phyloP scores from a whole-genome alignment of 2,113 vertebrate genomes.

The Cyanoramphus novaezelandiae region DNA sequence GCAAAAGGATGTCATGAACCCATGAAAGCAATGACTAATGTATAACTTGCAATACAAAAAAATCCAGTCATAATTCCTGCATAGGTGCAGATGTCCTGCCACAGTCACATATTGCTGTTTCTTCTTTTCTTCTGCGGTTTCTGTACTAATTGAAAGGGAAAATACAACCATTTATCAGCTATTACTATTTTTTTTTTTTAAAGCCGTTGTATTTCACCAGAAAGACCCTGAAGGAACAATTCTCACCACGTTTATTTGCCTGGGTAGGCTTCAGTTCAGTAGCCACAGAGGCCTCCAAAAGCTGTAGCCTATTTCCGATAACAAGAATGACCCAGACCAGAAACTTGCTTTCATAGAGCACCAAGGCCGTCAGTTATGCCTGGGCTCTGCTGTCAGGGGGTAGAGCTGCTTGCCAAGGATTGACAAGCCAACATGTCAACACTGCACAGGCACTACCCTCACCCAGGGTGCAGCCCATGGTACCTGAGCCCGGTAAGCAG shows the following conservation, averaged over 20 bases:
- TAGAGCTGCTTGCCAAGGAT: neutral
- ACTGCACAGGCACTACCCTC: neutral
- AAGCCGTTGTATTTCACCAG: neutral
- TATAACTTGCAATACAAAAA: neutral
- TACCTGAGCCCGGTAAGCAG: neutral
- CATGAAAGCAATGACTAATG: neutral
- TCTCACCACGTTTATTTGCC: neutral
- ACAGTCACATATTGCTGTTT: neutral
- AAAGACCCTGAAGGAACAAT: neutral
- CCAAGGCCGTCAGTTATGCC: neutral
- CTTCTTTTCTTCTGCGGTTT: neutral
- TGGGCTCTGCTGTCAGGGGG: neutral
- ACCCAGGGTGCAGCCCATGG: accelerated
- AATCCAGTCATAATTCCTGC: neutral
- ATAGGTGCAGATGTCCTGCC: neutral
- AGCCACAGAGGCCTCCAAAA: neutral
- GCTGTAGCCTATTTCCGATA: neutral
- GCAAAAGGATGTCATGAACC: neutral
- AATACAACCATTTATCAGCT: neutral
- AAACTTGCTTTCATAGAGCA: neutral
- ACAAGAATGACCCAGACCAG: neutral
- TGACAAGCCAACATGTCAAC: neutral
- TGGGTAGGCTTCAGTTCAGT: neutral
- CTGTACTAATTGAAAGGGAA: neutral
- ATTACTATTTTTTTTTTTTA: neutral